Evolutionary conservation across 2,113 vertebrate species (phyloP), one percentile per base, ranked within the genome.

Genomic region (Solea senegalensis): DNA sequence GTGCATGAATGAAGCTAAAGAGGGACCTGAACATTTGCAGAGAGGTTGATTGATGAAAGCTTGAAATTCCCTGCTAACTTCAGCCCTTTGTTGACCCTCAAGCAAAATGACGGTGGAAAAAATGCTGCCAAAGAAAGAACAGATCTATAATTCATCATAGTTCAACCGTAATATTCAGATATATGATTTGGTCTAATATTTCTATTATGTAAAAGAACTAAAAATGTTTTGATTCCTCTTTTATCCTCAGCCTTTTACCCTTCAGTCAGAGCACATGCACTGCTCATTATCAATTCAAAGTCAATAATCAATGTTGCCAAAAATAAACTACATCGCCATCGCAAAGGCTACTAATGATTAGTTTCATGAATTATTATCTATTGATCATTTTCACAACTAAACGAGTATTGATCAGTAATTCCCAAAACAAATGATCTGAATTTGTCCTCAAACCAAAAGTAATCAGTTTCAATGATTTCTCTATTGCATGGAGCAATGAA

Each of bases 1-100:
- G 40, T 60, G 62, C 57, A 55, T 65, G 80, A 87, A 84, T 71
- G 76, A 74, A 55, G 81, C 75, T 76, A 74, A 83, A 80, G 65
- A 74, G 55, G 65, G 49, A 49, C 41, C 44, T 65, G 40, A 64
- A 68, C 59, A 64, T 74, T 71, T 72, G 27, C 48, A 51, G 46
- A 61, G 60, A 72, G 48, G 63, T 54, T 85, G 78, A 86, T 48
- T 69, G 83, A 84, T 82, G 72, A 71, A 67, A 73, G 54, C 27
- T 39, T 57, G 59, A 34, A 70, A 69, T 58, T 50, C 51, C 50
- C 58, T 39, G 44, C 11, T 6, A 65, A 65, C 74, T 28, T 79
- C 53, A 13, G 13, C 67, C 55, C 56, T 69, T 52, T 39, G 41
- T 40, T 55, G 62, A 75, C 72, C 69, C 74, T 80, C 50, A 64